Evolutionary conservation across 2,797 vertebrate genomes (phyloP), one percentile per base, ranked within the genome.

Genomic region (Babyrousa celebensis): DNA sequence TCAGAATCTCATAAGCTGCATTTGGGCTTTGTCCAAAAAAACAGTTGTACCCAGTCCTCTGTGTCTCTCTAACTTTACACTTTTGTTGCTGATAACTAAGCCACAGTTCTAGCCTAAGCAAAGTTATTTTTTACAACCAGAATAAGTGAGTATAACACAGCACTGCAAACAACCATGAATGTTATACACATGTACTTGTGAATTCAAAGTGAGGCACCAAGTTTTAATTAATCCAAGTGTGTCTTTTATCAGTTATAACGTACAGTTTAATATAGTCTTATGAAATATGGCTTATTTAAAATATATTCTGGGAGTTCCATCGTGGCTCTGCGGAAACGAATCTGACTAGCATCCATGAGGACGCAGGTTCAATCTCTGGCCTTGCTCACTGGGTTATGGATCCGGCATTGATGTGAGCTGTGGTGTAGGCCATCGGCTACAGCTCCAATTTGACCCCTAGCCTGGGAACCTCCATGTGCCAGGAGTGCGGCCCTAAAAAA

Each of bases 211-310:
- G 77, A 93, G 21, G n/a, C 2, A 62, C 32, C 25, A 85, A 72
- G 23, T 84, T 85, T 95, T 92, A 94, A 89, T 89, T 93, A 92
- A 89, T 48, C 27, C 84, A 94, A 89, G 18, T 68, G 48, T 68
- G 52, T 43, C 27, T 92, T 96, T 96, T 85, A 83, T 85, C n/a
- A 74, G 15, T 85, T 94, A 89, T 17, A 87, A 67, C 25, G 23
- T 89, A 3, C 56, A 85, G 62, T 86, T 88, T 91, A 83, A 56
- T 79, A 89, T 72, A 92, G 11, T 78, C 54, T 95, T 89, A 92
- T 72, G 21, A 90, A 91, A 92, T 60, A 86, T 20, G 52, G 32
- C 79, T 60, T 89, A 96, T 75, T 88, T 96, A 95, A 95, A 96
- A 72, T 89, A 85, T 67, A 85, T 84, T 75, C 36, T 74, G 20